Conservation (phyloP, 2,888 invertebrate species). For the Seira ritae region DNA sequence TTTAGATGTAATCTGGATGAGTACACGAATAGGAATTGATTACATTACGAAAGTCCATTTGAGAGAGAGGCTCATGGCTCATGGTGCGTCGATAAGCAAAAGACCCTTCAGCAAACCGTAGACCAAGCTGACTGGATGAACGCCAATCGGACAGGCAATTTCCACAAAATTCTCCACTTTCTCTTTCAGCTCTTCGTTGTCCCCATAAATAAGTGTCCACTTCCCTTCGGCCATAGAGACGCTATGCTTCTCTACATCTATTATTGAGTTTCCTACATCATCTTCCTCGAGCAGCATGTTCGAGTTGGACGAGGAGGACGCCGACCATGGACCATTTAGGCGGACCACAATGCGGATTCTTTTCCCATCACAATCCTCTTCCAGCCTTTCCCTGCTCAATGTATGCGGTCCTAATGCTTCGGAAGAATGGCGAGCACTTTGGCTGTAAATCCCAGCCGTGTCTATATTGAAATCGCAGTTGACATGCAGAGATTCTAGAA, state of each 20-base stretch:
- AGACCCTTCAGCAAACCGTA: conserved; percentile 44
- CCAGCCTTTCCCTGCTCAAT: conserved; percentile 23
- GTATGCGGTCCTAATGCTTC: conserved; percentile 11
- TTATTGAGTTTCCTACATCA: conserved; percentile 18
- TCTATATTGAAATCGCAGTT: conserved; percentile 51
- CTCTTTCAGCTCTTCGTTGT: conserved; percentile 19
- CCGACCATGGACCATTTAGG: conserved; percentile 23
- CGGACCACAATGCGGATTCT: conserved; percentile 55
- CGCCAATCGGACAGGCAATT: conserved; percentile 55
- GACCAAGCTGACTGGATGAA: conserved; percentile 41
- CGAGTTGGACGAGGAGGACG: neutral
- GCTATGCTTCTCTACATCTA: conserved; percentile 27
- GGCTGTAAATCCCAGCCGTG: conserved; percentile 6
- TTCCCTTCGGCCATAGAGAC: conserved; percentile 42
- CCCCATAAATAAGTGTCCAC: conserved; percentile 54
- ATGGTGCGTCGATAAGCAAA: conserved; percentile 54
- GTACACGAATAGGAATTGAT: too few relatives aligned
- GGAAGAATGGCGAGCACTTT: conserved; percentile 1
- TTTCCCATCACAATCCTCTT: conserved; percentile 32
- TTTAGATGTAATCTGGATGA: too few relatives aligned
- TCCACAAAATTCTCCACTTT: conserved; percentile 36
- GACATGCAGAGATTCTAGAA: conserved; percentile 59
- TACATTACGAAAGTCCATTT: neutral
- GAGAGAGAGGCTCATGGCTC: neutral
- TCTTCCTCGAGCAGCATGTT: neutral